These are phyloP conservation scores for Nemurella pictetii DNA, from an alignment of 2,888 invertebrate genomes.

Conservation along the genomic window DNA sequence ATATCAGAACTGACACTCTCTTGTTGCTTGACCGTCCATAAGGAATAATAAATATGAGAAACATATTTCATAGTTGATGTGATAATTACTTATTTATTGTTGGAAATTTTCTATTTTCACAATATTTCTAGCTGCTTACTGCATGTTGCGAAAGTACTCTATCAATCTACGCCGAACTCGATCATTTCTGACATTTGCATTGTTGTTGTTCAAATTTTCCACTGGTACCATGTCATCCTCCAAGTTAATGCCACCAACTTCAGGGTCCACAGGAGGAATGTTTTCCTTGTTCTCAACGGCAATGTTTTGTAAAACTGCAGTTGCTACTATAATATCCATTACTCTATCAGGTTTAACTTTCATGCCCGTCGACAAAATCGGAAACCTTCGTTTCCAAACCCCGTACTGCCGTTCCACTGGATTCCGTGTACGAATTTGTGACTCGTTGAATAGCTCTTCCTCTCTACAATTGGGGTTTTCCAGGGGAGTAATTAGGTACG, in stretches of 20 bases:
- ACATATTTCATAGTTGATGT: too few relatives aligned
- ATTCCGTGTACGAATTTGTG: constrained; percentile 31
- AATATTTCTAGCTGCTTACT: background rate
- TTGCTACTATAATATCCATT: constrained; percentile 28
- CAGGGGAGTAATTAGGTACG: constrained; percentile 30
- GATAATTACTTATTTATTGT: too few relatives aligned
- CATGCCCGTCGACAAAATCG: constrained; percentile 26
- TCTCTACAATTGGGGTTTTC: constrained; percentile 3
- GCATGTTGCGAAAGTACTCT: constrained; percentile 18
- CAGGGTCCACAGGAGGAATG: constrained; percentile 18
- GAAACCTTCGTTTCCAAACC: constrained; percentile 33
- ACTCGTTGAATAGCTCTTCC: constrained; percentile 25
- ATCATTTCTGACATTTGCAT: background rate
- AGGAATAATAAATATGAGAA: too few relatives aligned
- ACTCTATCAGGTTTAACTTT: background rate
- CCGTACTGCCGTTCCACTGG: constrained; percentile 24
- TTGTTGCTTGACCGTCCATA: too few relatives aligned
- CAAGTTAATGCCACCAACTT: background rate
- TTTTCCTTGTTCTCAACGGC: constrained; percentile 17
- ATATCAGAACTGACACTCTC: too few relatives aligned
- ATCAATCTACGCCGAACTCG: constrained; percentile 23
- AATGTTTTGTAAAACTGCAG: constrained; percentile 32
- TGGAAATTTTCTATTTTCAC: too few relatives aligned
- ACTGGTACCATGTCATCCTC: constrained; percentile 4
- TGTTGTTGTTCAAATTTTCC: background rate